phyloP scores from a whole-genome alignment of 2,113 vertebrate genomes.

The Turdus rufiventris region DNA sequence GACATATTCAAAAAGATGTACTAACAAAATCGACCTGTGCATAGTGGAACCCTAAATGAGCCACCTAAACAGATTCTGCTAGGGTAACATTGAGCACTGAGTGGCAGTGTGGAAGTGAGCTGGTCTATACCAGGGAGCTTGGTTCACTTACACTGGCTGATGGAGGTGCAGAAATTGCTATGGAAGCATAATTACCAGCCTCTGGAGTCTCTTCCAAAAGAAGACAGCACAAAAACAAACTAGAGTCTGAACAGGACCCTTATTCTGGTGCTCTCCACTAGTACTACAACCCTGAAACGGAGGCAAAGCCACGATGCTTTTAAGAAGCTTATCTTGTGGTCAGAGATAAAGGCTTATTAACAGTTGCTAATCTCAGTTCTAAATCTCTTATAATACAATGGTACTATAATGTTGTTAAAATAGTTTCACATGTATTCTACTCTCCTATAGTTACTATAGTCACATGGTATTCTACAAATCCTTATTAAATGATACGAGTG shows the following conservation, averaged over 20 bases:
- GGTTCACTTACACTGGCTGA: neutral
- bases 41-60: rapidly evolving
- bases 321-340: slow-evolving; percentile 7
- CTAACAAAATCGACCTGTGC: neutral
- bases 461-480: neutral
- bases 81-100: too few relatives aligned
- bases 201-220: neutral
- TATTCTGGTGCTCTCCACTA: neutral
- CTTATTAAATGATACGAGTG: neutral
- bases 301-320: neutral
- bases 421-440: neutral
- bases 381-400: neutral
- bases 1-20: neutral
- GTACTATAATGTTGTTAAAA: neutral
- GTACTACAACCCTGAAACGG: neutral
- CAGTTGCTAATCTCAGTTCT: slow-evolving; percentile 10
- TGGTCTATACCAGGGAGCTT: neutral
- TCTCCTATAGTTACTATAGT: neutral
- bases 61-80: neutral
- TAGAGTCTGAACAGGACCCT: neutral
- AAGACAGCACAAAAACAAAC: neutral
- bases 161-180: neutral
- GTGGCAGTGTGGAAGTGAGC: neutral
- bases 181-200: neutral
- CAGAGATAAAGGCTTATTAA: slow-evolving; percentile 39